phyloP scores from a whole-genome alignment of 2,797 vertebrate species.

The Cuculus canorus region DNA sequence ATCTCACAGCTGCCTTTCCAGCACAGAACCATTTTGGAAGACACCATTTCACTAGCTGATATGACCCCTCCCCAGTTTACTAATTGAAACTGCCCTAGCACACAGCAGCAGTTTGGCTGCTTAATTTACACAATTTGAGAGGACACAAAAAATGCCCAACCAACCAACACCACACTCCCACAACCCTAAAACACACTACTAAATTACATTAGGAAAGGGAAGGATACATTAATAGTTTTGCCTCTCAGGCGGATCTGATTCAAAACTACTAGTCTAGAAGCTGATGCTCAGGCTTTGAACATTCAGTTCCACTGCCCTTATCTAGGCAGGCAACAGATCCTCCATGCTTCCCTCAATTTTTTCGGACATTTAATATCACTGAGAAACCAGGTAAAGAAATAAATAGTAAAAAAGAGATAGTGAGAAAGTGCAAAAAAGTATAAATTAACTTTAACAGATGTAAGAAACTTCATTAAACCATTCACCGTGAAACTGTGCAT shows the following conservation, averaged over 20 bases:
- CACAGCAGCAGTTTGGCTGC: not conserved
- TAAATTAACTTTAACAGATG: not conserved
- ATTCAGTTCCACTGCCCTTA: not conserved
- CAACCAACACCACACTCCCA: not conserved
- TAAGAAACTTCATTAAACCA: not conserved
- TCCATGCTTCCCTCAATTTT: not conserved
- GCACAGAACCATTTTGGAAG: not conserved
- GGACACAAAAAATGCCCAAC: not conserved
- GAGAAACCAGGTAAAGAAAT: not conserved
- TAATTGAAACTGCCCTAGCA: conserved; percentile 35
- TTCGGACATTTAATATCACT: not conserved
- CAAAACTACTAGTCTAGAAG: not conserved
- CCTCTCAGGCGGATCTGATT: not conserved
- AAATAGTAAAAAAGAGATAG: not conserved
- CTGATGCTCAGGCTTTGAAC: not conserved
- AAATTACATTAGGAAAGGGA: not conserved
- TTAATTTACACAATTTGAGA: not conserved
- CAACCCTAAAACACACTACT: not conserved
- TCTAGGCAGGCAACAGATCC: not conserved
- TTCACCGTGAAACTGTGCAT: not conserved
- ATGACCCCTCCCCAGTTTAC: not conserved
- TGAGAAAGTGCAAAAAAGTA: not conserved
- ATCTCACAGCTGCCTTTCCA: conserved; percentile 36
- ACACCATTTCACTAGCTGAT: not conserved
- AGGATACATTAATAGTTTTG: not conserved